Conservation (phyloP, 2,797 vertebrate genomes). For the Parauchenoglanis ngamensis region DNA sequence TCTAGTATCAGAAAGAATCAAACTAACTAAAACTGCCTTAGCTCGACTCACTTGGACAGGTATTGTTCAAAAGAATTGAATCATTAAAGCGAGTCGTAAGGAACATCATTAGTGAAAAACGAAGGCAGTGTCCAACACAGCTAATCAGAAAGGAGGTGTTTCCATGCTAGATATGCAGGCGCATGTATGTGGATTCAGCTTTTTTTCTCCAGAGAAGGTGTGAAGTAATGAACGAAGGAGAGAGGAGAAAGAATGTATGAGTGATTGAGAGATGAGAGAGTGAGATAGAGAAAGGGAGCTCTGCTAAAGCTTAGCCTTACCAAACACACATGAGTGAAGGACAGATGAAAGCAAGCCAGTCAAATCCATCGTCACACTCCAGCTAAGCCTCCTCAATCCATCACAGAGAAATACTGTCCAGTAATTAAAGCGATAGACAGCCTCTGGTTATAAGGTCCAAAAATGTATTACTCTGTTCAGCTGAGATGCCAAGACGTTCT, state of each 20-base stretch:
- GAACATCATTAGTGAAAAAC: slow-evolving; percentile 27
- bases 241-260: slow-evolving; percentile 6
- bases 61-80: slow-evolving; percentile 24
- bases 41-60: neutral
- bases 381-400: slow-evolving; percentile 39
- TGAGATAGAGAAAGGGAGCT: neutral
- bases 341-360: slow-evolving; percentile 40
- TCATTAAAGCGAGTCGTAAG: slow-evolving; percentile 7
- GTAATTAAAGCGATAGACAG: slow-evolving; percentile 38
- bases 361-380: slow-evolving; percentile 42
- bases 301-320: slow-evolving; percentile 13
- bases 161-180: neutral
- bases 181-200: neutral
- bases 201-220: neutral
- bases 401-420: slow-evolving; percentile 42
- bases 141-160: slow-evolving; percentile 26
- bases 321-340: slow-evolving; percentile 35
- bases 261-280: slow-evolving; percentile 35
- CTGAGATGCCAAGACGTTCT: slow-evolving; percentile 27
- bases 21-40: neutral
- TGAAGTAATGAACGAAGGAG: neutral
- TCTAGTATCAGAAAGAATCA: neutral
- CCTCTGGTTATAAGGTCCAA: slow-evolving; percentile 11
- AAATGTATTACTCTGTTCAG: slow-evolving; percentile 36
- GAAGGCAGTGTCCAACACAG: neutral